Conservation (phyloP, 2,888 invertebrate species). For the Tipula confusa region DNA sequence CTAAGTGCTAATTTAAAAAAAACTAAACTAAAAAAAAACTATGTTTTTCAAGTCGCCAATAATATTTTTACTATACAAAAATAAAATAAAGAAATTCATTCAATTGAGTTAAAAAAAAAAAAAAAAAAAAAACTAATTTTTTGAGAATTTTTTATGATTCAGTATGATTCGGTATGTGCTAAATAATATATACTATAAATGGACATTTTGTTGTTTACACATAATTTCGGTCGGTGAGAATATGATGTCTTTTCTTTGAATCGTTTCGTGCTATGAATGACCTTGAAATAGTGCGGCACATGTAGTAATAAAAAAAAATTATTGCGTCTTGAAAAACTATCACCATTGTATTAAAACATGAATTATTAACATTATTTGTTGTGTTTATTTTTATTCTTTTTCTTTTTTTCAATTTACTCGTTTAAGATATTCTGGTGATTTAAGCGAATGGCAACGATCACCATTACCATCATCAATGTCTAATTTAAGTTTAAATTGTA, state of each 20-base stretch:
- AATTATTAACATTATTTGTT: neutral
- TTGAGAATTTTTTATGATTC: neutral
- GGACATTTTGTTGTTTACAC: neutral
- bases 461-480: conserved; percentile 50
- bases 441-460: conserved; percentile 50
- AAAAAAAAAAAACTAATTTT: no score
- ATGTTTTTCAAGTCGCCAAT: conserved; percentile 15
- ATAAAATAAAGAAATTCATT: conserved; percentile 13
- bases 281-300: neutral
- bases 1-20: neutral
- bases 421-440: conserved; percentile 48
- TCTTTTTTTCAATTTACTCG: neutral
- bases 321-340: conserved; percentile 9
- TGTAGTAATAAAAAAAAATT: neutral
- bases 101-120: neutral
- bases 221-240: neutral
- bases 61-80: neutral
- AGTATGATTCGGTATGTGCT: neutral
- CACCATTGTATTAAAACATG: neutral
- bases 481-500: conserved; percentile 45
- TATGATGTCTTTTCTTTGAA: neutral
- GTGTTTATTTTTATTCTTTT: conserved; percentile 7
- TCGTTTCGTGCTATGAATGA: neutral
- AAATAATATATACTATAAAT: neutral
- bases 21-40: neutral